Conservation (phyloP, 2,888 invertebrate species). For the Oscheius sp. region DNA sequence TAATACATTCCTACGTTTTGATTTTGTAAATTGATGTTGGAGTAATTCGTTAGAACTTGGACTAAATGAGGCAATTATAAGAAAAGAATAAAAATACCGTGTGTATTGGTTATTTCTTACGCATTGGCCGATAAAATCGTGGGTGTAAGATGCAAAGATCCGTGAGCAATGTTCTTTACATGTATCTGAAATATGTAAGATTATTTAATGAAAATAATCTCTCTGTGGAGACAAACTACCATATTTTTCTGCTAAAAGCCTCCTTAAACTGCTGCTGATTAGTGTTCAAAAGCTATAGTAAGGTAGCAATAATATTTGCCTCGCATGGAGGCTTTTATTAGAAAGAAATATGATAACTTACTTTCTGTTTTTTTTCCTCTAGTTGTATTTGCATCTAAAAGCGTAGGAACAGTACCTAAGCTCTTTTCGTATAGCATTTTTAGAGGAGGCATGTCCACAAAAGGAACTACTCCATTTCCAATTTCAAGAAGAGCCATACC, state of each 20-base stretch:
- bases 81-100: not conserved
- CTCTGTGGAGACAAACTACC: too few species aligned
- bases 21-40: not conserved
- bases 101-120: conserved; percentile 22
- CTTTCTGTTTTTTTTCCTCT: not conserved
- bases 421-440: conserved; percentile 90
- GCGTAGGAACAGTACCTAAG: conserved; percentile 79
- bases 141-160: conserved; percentile 23
- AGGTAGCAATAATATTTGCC: too few species aligned
- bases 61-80: not conserved
- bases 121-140: conserved; percentile 32
- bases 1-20: conserved; percentile 1
- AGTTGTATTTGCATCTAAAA: conserved; percentile 80
- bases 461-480: conserved; percentile 86
- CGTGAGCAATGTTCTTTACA: not conserved
- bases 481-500: conserved; percentile 88
- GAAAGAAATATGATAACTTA: too few species aligned
- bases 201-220: too few species aligned
- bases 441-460: conserved; percentile 81
- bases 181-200: too few species aligned
- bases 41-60: not conserved
- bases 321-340: too few species aligned
- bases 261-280: too few species aligned
- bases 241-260: too few species aligned
- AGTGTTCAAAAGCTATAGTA: too few species aligned